Conservation (phyloP, 92 coral and sea anemone genomes). For the Virgularia gustaviana region DNA sequence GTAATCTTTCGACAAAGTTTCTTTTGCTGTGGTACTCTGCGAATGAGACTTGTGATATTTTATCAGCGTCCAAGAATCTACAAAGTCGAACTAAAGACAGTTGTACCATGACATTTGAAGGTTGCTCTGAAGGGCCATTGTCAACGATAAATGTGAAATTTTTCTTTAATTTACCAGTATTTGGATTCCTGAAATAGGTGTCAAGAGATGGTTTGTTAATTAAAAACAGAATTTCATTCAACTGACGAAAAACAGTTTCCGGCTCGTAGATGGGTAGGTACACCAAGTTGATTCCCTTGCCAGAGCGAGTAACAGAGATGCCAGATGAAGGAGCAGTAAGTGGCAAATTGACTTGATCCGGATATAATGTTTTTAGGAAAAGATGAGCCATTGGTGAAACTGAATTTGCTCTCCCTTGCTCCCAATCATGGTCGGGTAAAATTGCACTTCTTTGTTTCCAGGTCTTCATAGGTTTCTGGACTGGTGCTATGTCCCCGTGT, state of each 20-base stretch:
- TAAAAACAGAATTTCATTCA: slow-evolving; percentile 58
- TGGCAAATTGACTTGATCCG: slow-evolving; percentile 17
- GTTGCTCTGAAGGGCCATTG: slow-evolving; percentile 60
- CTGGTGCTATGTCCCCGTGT: slow-evolving; percentile 56
- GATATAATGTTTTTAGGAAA: slow-evolving; percentile 42
- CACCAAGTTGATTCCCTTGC: slow-evolving; percentile 53
- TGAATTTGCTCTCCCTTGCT: slow-evolving; percentile 48
- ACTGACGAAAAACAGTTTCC: slow-evolving; percentile 48
- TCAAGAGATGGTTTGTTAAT: slow-evolving; percentile 54
- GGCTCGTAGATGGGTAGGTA: slow-evolving; percentile 56
- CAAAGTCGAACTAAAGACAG: slow-evolving; percentile 42
- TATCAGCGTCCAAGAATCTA: slow-evolving; percentile 44
- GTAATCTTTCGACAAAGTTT: slow-evolving; percentile 63
- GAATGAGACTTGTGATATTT: slow-evolving; percentile 50
- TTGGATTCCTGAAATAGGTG: slow-evolving; percentile 44
- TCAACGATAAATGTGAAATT: slow-evolving; percentile 52
- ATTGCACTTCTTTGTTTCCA: slow-evolving; percentile 44
- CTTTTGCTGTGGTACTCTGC: slow-evolving; percentile 63
- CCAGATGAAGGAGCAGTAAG: slow-evolving; percentile 31
- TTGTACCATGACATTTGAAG: slow-evolving; percentile 49
- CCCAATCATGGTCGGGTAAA: slow-evolving; percentile 54
- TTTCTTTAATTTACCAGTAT: slow-evolving; percentile 43
- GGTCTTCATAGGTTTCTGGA: slow-evolving; percentile 43
- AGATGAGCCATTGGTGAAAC: slow-evolving; percentile 61
- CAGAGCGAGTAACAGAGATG: slow-evolving; percentile 53